Conservation (phyloP, 2,797 vertebrate genomes). For the Steatocranus sp. region DNA sequence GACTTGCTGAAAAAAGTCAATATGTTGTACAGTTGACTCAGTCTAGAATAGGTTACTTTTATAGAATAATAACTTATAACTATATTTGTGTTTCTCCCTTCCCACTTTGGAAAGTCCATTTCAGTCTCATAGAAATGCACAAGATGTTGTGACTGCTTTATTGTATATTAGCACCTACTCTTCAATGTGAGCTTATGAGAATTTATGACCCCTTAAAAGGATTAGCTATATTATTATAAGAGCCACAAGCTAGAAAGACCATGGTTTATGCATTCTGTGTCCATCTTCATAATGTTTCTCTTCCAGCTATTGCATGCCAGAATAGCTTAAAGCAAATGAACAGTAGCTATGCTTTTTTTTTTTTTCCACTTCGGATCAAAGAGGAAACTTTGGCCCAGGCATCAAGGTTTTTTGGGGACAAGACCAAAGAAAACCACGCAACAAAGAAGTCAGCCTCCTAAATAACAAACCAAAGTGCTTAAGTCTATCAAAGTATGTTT, state of each 20-base stretch:
- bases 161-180: conserved; percentile 20
- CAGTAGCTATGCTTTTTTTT: background rate
- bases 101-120: background rate
- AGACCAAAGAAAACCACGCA: conserved; percentile 45
- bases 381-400: conserved; percentile 41
- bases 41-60: conserved; percentile 7
- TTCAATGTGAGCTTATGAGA: conserved; percentile 29
- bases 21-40: conserved; percentile 10
- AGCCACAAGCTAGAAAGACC: conserved; percentile 27
- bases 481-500: conserved; percentile 37
- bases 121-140: conserved; percentile 21
- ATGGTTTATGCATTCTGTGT: conserved; percentile 30
- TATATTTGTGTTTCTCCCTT: background rate
- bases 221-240: conserved; percentile 48
- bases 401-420: conserved; percentile 35
- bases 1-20: background rate
- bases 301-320: background rate
- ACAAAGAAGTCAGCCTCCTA: conserved; percentile 2
- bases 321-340: conserved; percentile 14
- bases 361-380: conserved; percentile 20
- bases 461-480: conserved; percentile 35
- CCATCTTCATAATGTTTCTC: conserved; percentile 9
- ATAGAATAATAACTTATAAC: background rate
- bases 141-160: background rate
- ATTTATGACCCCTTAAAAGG: conserved; percentile 53